These are phyloP conservation scores for Centropus unirufus DNA, from an alignment of 2,113 vertebrate species.

Conservation along the genomic window DNA sequence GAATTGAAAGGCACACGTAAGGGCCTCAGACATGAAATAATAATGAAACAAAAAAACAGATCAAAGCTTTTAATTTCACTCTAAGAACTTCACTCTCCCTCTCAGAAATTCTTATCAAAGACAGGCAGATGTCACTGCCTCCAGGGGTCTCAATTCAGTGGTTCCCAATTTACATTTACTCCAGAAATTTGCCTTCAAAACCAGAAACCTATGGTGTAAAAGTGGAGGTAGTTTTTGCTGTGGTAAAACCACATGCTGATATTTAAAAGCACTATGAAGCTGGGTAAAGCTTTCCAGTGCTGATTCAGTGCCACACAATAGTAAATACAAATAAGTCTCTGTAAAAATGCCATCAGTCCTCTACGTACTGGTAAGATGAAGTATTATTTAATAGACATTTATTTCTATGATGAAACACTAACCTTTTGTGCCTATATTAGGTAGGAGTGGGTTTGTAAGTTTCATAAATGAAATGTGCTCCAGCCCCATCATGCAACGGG, in stretches of 20 bases:
- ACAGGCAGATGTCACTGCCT: constrained; percentile 37
- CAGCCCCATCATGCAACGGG: background rate
- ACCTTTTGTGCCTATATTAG: background rate
- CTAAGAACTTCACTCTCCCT: background rate
- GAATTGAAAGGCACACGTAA: background rate
- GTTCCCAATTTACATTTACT: background rate
- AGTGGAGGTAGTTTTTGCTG: background rate
- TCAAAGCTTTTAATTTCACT: constrained; percentile 50
- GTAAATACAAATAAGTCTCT: background rate
- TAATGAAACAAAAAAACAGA: constrained; percentile 26
- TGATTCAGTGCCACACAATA: background rate
- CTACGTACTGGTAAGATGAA: background rate
- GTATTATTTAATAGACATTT: background rate
- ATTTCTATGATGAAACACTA: background rate
- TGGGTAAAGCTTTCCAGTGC: background rate
- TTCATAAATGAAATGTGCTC: background rate
- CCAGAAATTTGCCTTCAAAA: background rate
- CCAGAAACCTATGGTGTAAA: fast-evolving
- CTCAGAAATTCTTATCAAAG: constrained; percentile 60
- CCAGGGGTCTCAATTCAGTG: background rate
- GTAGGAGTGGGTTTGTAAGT: background rate
- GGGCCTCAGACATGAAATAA: constrained; percentile 3
- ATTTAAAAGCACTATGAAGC: background rate
- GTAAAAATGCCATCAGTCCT: background rate
- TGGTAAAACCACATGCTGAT: background rate